phyloP scores from a whole-genome alignment of 2,888 invertebrate genomes.

The Agrochola circellaris region DNA sequence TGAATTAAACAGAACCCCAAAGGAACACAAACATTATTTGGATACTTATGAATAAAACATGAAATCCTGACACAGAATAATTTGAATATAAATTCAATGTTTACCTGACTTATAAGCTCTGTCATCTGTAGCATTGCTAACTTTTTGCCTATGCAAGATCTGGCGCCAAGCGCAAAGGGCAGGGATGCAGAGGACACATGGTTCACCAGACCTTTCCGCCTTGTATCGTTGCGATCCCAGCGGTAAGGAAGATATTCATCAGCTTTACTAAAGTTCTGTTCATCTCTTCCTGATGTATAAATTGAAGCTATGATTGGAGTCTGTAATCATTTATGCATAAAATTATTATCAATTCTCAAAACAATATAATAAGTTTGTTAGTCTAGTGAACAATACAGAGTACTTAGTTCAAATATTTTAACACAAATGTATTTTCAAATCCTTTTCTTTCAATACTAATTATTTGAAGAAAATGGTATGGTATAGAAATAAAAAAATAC shows the following conservation, averaged over 20 bases:
- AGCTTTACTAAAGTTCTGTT: slow-evolving; percentile 92
- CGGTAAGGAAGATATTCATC: slow-evolving; percentile 93
- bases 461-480: not conserved
- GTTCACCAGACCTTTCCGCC: slow-evolving; percentile 82
- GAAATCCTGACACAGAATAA: slow-evolving; percentile 9
- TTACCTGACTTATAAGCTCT: slow-evolving; percentile 92
- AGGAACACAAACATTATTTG: not conserved
- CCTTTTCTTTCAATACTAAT: not conserved
- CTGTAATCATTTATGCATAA: slow-evolving; percentile 84
- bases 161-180: slow-evolving; percentile 95
- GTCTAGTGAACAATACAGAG: slow-evolving; percentile 4
- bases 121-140: slow-evolving; percentile 95
- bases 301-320: slow-evolving; percentile 95
- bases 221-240: slow-evolving; percentile 92
- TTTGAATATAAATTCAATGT: slow-evolving; percentile 17
- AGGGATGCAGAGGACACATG: slow-evolving; percentile 92
- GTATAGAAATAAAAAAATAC: slow-evolving; percentile 47
- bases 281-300: slow-evolving; percentile 95
- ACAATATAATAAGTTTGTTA: not conserved
- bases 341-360: slow-evolving; percentile 11
- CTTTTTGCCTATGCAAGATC: slow-evolving; percentile 96
- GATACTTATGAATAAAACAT: slow-evolving; percentile 35
- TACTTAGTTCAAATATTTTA: not conserved
- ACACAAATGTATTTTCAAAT: not conserved
- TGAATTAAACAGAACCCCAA: slow-evolving; percentile 3